phyloP scores from a whole-genome alignment of 1,140 invertebrate species.

The Danaus plexippus region DNA sequence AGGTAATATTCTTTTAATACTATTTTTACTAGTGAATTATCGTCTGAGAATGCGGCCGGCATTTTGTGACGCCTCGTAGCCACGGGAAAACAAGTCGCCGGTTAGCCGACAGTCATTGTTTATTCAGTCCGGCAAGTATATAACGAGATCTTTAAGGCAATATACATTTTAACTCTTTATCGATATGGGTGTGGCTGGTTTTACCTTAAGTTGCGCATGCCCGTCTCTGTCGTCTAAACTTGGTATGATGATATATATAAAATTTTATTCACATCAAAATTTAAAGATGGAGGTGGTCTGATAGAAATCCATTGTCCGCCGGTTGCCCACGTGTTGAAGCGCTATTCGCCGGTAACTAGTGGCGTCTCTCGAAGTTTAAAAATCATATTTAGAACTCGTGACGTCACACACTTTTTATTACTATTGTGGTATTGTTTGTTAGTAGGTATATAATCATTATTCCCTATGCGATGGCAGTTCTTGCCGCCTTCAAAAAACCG shows the following conservation, averaged over 20 bases:
- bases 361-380: too few relatives aligned
- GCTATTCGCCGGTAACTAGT: conserved; percentile 14
- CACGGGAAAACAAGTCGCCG: conserved; percentile 5
- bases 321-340: conserved; percentile 14
- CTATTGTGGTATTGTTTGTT: too few relatives aligned
- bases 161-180: background rate
- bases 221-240: conserved; percentile 6
- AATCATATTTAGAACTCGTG: too few relatives aligned
- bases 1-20: conserved; percentile 74
- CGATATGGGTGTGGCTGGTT: conserved; percentile 16
- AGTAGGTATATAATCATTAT: too few relatives aligned
- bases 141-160: background rate
- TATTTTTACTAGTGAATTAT: conserved; percentile 26
- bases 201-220: conserved; percentile 13
- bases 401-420: too few relatives aligned
- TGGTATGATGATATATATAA: background rate
- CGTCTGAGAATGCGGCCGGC: conserved; percentile 51
- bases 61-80: conserved; percentile 56
- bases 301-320: too few relatives aligned
- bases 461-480: too few relatives aligned
- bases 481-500: conserved; percentile 33
- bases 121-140: background rate
- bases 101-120: background rate
- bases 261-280: background rate
- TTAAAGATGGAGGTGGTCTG: too few relatives aligned